Conservation (phyloP, 2,888 invertebrate genomes). For the Myopa testacea region DNA sequence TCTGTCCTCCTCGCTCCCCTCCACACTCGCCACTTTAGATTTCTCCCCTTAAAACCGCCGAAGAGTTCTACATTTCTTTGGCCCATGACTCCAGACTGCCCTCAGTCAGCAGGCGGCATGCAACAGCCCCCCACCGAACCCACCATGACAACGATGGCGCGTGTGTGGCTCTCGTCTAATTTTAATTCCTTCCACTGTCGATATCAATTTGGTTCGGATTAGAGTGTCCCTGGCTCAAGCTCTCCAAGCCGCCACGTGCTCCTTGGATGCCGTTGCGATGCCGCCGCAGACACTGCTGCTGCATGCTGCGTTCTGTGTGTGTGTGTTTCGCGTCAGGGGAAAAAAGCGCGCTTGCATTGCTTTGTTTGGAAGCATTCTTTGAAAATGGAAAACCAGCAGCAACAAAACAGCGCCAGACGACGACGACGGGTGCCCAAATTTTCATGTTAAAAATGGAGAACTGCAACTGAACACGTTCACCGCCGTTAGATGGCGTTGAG, state of each 20-base stretch:
- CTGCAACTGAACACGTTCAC: constrained; percentile 5
- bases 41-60: neutral
- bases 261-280: neutral
- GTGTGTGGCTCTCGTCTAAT: constrained; percentile 20
- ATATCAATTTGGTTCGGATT: constrained; percentile 34
- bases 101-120: too few species aligned
- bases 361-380: too few species aligned
- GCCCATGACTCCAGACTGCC: neutral
- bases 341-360: neutral
- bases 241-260: constrained; percentile 1
- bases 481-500: constrained; percentile 9
- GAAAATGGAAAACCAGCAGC: neutral
- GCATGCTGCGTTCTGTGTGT: neutral
- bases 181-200: constrained; percentile 34
- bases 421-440: constrained; percentile 6
- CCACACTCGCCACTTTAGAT: neutral
- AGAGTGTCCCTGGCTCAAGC: constrained; percentile 19
- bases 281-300: too few species aligned
- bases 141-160: neutral
- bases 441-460: constrained; percentile 15
- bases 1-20: neutral
- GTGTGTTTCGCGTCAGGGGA: neutral
- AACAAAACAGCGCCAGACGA: neutral
- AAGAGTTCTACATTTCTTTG: neutral
- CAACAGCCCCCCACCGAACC: neutral